Base-by-base conservation (phyloP, 2,797 vertebrate species). In the Pangasius mekongensis region DNA sequence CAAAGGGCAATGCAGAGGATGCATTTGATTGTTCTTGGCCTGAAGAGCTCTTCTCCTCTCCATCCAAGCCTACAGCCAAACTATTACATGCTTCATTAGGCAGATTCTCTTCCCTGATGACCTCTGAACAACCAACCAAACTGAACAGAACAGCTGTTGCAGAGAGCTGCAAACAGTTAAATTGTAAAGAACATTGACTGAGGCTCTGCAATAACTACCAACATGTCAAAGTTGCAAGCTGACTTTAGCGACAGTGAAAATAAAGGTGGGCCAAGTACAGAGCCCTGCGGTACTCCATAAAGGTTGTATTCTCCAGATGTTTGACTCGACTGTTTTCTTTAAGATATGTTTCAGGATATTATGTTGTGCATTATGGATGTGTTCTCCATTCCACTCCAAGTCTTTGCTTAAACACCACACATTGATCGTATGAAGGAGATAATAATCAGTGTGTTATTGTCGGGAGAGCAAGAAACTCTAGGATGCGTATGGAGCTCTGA, bases 21-120 rank as follows among this genome's bases (percentile, higher is more conserved):
- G 33, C 3, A n/a, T 76, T 73, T 84, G 71, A 62, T 64, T 84
- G 78, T n/a, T 69, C 58, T 83, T 67, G n/a, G 83, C 76, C 64
- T 87, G 67, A 77, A 73, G 82, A 76, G 43, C 83, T 87, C 62
- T 58, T 54, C 24, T 67, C 47, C 85, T 73, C n/a, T 84, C 11
- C n/a, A 80, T 78, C 62, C 69, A 83, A 66, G 71, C 87, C 80
- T 84, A 47, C 67, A 83, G 80, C 88, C 89, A 91, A 82, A 84
- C 89, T 76, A 89, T 91, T 90, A 90, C 78, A 82, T 84, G 91
- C 78, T 83, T 81, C 87, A 91, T 90, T 90, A 89, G 27, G 71
- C 87, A 78, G 80, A 60, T 84, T 83, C 73, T 83, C 71, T 56
- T 85, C 74, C 85, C 86, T 71, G 30, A 88, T 89, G 85, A 86